Conservation (phyloP, 2,113 vertebrate species). For the Pogonocichla stellata region DNA sequence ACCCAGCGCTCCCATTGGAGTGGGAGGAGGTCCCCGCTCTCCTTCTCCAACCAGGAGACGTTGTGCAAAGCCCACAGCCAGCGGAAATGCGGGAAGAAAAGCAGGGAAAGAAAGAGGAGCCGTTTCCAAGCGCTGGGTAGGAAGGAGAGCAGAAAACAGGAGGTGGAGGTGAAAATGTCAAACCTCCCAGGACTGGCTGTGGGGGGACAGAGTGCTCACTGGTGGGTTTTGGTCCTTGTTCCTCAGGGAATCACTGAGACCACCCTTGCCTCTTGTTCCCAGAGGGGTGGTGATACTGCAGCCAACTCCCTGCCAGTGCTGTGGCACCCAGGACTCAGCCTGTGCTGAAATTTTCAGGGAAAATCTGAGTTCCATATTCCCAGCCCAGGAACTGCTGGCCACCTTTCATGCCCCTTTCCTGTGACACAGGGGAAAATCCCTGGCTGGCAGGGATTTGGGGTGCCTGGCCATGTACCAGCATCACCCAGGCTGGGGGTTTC, state of each 20-base stretch:
- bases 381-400: not conserved
- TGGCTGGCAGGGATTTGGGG: not conserved
- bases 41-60: not conserved
- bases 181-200: not conserved
- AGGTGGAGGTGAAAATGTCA: constrained; percentile 38
- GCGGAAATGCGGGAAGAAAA: not conserved
- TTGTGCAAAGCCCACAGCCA: not conserved
- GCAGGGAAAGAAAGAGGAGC: not conserved
- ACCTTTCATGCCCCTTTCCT: not conserved
- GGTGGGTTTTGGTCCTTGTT: not conserved
- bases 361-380: not conserved
- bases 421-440: not conserved
- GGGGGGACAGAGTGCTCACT: rapidly evolving
- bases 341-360: not conserved
- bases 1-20: not conserved
- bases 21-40: not conserved
- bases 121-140: not conserved
- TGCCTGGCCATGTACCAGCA: not conserved
- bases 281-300: rapidly evolving
- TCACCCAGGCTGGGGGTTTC: not conserved
- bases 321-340: not conserved
- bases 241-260: rapidly evolving
- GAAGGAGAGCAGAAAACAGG: constrained; percentile 39
- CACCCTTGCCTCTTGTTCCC: not conserved
- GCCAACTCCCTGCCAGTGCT: not conserved